These are phyloP conservation scores for Entomyzon cyanotis DNA, from an alignment of 2,113 vertebrate species.

Conservation along the genomic window DNA sequence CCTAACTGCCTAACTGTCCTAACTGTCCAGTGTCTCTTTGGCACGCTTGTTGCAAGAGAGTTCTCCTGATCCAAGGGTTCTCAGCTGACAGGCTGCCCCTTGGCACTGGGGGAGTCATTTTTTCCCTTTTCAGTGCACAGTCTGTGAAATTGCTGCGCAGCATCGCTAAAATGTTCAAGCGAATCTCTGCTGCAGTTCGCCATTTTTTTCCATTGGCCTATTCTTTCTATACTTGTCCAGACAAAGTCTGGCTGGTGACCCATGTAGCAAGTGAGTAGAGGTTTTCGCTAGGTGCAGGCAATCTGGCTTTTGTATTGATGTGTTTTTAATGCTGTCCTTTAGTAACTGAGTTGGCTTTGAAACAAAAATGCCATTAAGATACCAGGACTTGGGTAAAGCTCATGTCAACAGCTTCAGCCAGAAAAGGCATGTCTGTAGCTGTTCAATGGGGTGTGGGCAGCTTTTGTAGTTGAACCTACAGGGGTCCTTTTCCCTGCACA, in stretches of 20 bases:
- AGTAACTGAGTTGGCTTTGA: not conserved
- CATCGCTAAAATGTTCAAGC: not conserved
- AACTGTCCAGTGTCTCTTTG: not conserved
- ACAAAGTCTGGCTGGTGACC: not conserved
- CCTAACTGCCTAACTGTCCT: too few species aligned
- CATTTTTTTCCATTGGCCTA: not conserved
- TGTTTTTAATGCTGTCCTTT: not conserved
- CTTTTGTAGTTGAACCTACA: not conserved
- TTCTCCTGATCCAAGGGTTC: not conserved
- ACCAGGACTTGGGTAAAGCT: not conserved
- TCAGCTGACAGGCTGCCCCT: not conserved
- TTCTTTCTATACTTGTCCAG: not conserved
- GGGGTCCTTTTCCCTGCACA: not conserved
- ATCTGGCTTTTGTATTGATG: not conserved
- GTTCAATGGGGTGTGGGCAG: not conserved
- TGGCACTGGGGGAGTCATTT: not conserved
- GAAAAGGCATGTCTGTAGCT: not conserved
- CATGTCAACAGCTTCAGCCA: not conserved
- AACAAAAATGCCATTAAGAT: not conserved
- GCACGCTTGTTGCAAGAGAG: fast-evolving
- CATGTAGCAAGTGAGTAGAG: not conserved
- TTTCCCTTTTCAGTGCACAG: not conserved
- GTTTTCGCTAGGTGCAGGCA: not conserved
- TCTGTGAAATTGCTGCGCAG: fast-evolving
- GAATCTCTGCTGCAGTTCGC: not conserved